Percentiles rank a stretch among this genome's conserved stretches.
phyloP scores from a whole-genome alignment of 2,888 invertebrate species.

The Parochlus steinenii region DNA sequence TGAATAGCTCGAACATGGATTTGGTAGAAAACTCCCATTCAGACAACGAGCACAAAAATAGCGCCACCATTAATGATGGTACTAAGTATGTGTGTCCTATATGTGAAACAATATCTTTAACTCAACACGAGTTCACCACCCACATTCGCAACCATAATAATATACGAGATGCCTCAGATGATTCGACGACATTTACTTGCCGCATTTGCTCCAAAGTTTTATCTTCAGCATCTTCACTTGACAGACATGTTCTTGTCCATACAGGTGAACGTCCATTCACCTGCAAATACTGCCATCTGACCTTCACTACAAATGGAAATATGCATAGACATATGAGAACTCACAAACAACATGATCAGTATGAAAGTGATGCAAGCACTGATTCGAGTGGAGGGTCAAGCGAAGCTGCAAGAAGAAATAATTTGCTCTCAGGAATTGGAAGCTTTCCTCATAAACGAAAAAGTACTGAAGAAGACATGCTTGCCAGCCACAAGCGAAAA shows the following conservation, averaged over 20 bases:
- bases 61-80: constrained; percentile 22
- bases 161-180: constrained; percentile 27
- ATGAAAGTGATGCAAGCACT: constrained; percentile 41
- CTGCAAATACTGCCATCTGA: constrained; percentile 59
- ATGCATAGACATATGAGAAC: constrained; percentile 72
- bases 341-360: constrained; percentile 38
- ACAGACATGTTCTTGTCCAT: constrained; percentile 64
- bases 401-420: constrained; percentile 13
- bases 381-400: constrained; percentile 33
- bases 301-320: constrained; percentile 72
- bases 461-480: constrained; percentile 20
- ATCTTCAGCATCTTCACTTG: constrained; percentile 61
- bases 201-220: constrained; percentile 37
- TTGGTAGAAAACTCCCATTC: background rate
- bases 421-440: background rate
- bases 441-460: constrained; percentile 19
- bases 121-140: constrained; percentile 49
- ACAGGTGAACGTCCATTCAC: constrained; percentile 66
- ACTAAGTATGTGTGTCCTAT: constrained; percentile 43
- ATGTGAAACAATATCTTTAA: constrained; percentile 41
- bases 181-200: constrained; percentile 30
- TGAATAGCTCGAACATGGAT: constrained; percentile 1
- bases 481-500: constrained; percentile 16
- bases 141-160: constrained; percentile 51
- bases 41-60: constrained; percentile 20